Evolutionary conservation across 2,113 vertebrate genomes (phyloP).

Genomic region (Chionis minor): DNA sequence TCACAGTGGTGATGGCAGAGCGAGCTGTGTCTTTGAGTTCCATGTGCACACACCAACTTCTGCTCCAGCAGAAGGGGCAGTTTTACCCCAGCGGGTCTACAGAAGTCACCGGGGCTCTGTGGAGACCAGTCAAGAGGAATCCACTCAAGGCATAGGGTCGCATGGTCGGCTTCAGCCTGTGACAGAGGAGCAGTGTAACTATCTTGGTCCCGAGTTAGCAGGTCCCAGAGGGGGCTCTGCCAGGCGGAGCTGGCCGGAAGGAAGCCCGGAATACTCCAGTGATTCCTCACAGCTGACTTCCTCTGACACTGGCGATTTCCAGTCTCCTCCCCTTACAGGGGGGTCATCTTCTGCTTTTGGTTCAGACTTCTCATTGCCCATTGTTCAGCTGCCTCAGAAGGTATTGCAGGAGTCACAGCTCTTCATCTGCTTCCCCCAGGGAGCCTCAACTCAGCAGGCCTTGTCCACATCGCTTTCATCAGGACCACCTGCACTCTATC

Average conservation of each 20-base stretch:
- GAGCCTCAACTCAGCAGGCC: conserved; percentile 77
- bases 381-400: conserved; percentile 78
- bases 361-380: conserved; percentile 77
- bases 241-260: conserved; percentile 80
- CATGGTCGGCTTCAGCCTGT: conserved; percentile 90
- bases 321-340: conserved; percentile 83
- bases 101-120: conserved; percentile 83
- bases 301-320: conserved; percentile 90
- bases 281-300: conserved; percentile 91
- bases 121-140: conserved; percentile 88
- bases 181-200: conserved; percentile 87
- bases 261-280: conserved; percentile 91
- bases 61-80: conserved; percentile 79
- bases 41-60: conserved; percentile 79
- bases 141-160: conserved; percentile 62
- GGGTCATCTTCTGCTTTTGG: conserved; percentile 70
- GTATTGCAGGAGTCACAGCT: conserved; percentile 79
- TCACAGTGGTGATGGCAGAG: conserved; percentile 77
- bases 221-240: conserved; percentile 82
- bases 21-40: conserved; percentile 89
- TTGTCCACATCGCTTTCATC: conserved; percentile 77
- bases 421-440: conserved; percentile 81
- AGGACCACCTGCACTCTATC: conserved; percentile 76
- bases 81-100: conserved; percentile 80
- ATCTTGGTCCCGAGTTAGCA: conserved; percentile 80